A percentile compares a stretch with the other conserved stretches of the same genome.
These are phyloP conservation scores for Apistogramma diplotaenia DNA, from an alignment of 2,113 vertebrate species.

Conservation along the genomic window DNA sequence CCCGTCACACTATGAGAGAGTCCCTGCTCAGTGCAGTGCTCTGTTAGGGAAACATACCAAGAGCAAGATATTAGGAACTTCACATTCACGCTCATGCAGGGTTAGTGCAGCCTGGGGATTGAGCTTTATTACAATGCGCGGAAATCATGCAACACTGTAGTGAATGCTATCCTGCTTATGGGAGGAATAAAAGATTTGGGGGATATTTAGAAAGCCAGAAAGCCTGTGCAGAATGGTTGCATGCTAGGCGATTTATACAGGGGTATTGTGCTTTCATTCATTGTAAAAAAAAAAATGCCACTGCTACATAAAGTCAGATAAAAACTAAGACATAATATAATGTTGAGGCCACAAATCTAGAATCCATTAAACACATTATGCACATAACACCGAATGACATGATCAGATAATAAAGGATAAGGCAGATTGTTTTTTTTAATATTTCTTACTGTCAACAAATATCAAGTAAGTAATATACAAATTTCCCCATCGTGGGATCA, in stretches of 20 bases:
- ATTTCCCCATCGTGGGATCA: no score
- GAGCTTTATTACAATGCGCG: background rate
- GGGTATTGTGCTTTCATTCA: background rate
- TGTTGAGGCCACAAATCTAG: conserved; percentile 24
- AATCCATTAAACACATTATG: background rate
- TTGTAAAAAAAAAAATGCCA: background rate
- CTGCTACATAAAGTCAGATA: background rate
- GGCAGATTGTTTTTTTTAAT: background rate
- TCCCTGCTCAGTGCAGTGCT: conserved; percentile 78
- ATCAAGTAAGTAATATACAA: no score
- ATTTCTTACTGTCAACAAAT: conserved; percentile 20
- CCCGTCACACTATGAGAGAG: conserved; percentile 77
- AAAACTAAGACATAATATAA: conserved; percentile 4
- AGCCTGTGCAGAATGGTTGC: background rate
- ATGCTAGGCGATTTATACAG: background rate
- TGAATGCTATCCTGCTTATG: background rate
- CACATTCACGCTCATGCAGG: conserved; percentile 34
- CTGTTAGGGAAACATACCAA: conserved; percentile 76
- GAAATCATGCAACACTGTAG: conserved; percentile 21
- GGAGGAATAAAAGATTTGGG: background rate
- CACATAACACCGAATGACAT: conserved; percentile 12
- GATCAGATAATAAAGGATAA: background rate
- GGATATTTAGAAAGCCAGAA: background rate
- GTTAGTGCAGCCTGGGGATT: conserved; percentile 32
- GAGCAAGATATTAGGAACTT: conserved; percentile 68